Conservation (phyloP, 2,888 invertebrate genomes). For the Ectemnius lituratus region DNA sequence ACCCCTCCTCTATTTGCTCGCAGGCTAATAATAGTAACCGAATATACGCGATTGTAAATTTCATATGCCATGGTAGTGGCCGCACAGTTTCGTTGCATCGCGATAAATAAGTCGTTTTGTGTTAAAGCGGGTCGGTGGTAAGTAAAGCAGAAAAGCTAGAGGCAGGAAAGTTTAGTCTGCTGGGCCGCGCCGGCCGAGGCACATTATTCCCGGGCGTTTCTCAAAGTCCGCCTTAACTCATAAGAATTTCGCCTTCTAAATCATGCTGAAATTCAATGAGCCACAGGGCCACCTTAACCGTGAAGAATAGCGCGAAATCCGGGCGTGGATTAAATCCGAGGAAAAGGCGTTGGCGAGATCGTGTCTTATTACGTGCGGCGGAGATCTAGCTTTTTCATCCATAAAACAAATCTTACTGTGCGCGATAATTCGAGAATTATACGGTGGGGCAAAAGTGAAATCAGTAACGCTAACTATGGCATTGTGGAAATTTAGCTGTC, state of each 20-base stretch:
- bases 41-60: no score
- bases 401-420: not conserved
- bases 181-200: no score
- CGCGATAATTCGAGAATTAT: not conserved
- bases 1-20: no score
- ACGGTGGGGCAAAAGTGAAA: conserved; percentile 23
- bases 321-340: not conserved
- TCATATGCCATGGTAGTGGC: no score
- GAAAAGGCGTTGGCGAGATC: conserved; percentile 3
- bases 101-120: no score
- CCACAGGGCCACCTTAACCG: not conserved
- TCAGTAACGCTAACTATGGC: conserved; percentile 31
- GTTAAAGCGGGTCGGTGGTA: no score
- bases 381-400: not conserved
- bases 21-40: no score
- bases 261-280: conserved; percentile 3
- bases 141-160: no score
- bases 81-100: no score
- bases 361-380: conserved; percentile 10
- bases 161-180: no score
- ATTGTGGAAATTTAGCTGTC: conserved; percentile 32
- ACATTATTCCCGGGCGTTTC: no score
- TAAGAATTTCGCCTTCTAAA: not conserved
- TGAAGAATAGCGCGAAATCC: conserved; percentile 1
- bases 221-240: no score